Conservation (phyloP, 2,888 invertebrate species). For the Siphlonurus alternatus region DNA sequence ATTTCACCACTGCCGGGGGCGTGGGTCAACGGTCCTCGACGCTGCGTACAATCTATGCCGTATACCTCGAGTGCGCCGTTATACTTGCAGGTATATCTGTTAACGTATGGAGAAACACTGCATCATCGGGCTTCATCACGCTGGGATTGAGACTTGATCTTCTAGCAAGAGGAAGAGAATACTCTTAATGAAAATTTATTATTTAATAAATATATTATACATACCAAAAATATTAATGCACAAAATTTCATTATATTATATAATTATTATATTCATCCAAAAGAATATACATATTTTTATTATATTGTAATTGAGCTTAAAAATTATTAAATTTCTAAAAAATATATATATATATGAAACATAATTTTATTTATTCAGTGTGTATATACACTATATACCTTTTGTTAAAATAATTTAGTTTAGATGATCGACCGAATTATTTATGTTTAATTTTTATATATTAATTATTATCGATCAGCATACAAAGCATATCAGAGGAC, state of each 20-base stretch:
- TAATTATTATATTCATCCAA: slow-evolving; percentile 10
- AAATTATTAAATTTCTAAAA: too few relatives aligned
- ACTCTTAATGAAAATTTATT: background rate
- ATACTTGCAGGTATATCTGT: slow-evolving; percentile 40
- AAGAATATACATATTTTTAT: slow-evolving; percentile 9
- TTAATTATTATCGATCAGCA: too few relatives aligned
- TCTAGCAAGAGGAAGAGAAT: slow-evolving; percentile 23
- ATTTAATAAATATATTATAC: slow-evolving; percentile 9
- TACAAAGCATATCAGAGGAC: too few relatives aligned
- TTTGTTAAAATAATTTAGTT: too few relatives aligned
- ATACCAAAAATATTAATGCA: slow-evolving; percentile 7
- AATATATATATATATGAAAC: too few relatives aligned
- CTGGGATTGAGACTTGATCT: slow-evolving; percentile 35
- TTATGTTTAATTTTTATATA: too few relatives aligned
- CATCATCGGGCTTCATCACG: slow-evolving; percentile 35
- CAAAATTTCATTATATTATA: background rate
- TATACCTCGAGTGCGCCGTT: slow-evolving; percentile 51
- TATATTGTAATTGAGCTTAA: slow-evolving; percentile 7
- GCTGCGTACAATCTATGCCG: slow-evolving; percentile 42
- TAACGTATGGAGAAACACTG: slow-evolving; percentile 39
- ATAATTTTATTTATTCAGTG: too few relatives aligned
- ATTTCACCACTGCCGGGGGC: slow-evolving; percentile 52
- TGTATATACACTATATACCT: too few relatives aligned
- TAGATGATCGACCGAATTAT: too few relatives aligned
- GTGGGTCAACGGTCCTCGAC: slow-evolving; percentile 39